These are phyloP conservation scores for Liopterus haemorrhoidalis DNA, from an alignment of 2,888 invertebrate species.

Conservation along the genomic window DNA sequence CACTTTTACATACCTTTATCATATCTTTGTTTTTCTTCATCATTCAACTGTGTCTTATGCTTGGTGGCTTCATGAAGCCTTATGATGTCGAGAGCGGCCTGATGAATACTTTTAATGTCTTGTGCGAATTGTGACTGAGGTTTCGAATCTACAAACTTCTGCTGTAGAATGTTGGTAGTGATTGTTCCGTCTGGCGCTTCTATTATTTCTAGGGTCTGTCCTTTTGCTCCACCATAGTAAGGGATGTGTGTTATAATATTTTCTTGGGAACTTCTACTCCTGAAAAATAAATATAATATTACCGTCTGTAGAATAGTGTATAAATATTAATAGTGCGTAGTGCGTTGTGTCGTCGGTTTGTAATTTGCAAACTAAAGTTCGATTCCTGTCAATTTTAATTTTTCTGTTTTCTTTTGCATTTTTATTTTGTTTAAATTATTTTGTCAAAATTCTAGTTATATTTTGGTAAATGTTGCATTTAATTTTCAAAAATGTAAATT, in stretches of 20 bases:
- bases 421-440: no score
- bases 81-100: constrained; percentile 53
- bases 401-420: constrained; percentile 1
- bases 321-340: neutral
- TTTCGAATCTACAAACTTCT: constrained; percentile 33
- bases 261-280: no score
- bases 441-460: no score
- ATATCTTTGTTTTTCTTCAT: constrained; percentile 53
- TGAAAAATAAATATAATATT: neutral
- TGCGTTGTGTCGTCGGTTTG: no score
- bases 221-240: constrained; percentile 68
- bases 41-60: constrained; percentile 51
- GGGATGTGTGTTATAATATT: constrained; percentile 47
- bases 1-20: constrained; percentile 52
- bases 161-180: constrained; percentile 31
- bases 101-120: constrained; percentile 55
- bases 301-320: constrained; percentile 1
- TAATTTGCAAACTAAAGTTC: no score
- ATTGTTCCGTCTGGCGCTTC: constrained; percentile 50
- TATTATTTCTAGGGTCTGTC: constrained; percentile 59
- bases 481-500: no score
- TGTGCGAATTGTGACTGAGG: constrained; percentile 44
- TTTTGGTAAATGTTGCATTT: no score
- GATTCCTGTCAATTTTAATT: no score
- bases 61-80: constrained; percentile 58